A percentile compares a stretch with the other conserved stretches of the same genome.
These are phyloP conservation scores for Hippocampus comes DNA, from an alignment of 2,113 vertebrate genomes.

Conservation along the genomic window DNA sequence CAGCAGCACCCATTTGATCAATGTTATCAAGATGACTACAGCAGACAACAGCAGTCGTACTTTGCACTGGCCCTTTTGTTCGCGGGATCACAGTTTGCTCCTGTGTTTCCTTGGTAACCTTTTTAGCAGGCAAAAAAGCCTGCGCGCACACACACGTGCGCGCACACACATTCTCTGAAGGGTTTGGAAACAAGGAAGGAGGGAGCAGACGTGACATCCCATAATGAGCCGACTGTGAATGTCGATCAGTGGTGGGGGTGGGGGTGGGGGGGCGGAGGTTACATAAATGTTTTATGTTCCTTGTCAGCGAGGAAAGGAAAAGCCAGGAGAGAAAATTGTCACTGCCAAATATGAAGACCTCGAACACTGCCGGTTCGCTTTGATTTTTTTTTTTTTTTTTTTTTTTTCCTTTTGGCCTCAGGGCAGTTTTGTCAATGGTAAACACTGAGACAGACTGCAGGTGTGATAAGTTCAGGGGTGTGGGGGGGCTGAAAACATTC, in stretches of 20 bases:
- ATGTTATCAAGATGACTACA: constrained; percentile 41
- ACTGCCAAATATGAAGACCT: constrained; percentile 16
- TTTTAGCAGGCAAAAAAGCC: constrained; percentile 23
- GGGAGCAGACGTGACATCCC: constrained; percentile 50
- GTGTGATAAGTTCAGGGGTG: constrained; percentile 3
- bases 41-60: constrained; percentile 20
- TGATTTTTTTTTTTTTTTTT: neutral
- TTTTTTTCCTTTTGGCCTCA: neutral
- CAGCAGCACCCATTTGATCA: constrained; percentile 24
- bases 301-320: constrained; percentile 28
- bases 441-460: constrained; percentile 5
- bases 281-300: constrained; percentile 51
- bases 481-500: constrained; percentile 7
- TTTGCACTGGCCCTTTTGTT: constrained; percentile 44
- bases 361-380: neutral
- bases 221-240: constrained; percentile 59
- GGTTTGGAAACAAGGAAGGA: constrained; percentile 34
- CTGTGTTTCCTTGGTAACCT: constrained; percentile 60
- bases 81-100: constrained; percentile 33
- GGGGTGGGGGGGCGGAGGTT: constrained; percentile 27
- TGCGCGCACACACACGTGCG: neutral
- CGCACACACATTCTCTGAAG: constrained; percentile 6
- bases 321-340: constrained; percentile 26
- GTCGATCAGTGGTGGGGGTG: constrained; percentile 35
- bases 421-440: constrained; percentile 1